Evolutionary conservation across 1,140 invertebrate species (phyloP), one percentile per base, ranked within the genome.

Genomic region (Hetaerina americana): DNA sequence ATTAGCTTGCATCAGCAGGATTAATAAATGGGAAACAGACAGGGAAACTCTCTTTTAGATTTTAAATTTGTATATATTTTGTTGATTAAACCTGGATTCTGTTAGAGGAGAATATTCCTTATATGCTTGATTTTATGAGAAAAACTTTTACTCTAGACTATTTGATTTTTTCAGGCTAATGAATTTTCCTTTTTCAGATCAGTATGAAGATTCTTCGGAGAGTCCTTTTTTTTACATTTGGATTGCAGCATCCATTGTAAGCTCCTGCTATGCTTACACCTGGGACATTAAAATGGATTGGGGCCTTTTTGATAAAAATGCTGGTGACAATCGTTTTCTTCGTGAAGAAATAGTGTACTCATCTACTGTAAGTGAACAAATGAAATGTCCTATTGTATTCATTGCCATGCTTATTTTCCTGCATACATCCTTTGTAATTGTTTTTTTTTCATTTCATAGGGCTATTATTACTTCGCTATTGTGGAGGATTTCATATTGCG

Each of bases 201-300:
- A 81, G 10, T 82, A 81, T 73, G 49, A 73, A 72, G 80, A 75
- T 75, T 74, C 76, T 22, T 82, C 79, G 76, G 82, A 85, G 66
- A 90, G 87, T 80, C 85, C 87, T 18, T 90, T 85, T 82, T 84
- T 92, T 75, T 90, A 90, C 83, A 72, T 90, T 27, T 90, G 88
- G 89, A 82, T 91, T 24, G 80, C 84, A 0, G 84, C 88, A 25
- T 88, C 87, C 0, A 76, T 93, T n/a, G 80, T 92, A 40, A 91
- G 87, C 77, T 91, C 91, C 0, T 86, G 87, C 76, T 94, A 93
- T 77, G 89, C 90, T 0, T 89, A 90, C 72, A 88, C 88, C 3
- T 96, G 94, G 94, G 94, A 96, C 79, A 87, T 95, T 10, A 93
- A 93, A 80, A 93, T 96, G 90, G 94, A 96, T 83, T 96, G 94